phyloP scores from a whole-genome alignment of 2,888 invertebrate species.

The Lycocerus yunnanus region DNA sequence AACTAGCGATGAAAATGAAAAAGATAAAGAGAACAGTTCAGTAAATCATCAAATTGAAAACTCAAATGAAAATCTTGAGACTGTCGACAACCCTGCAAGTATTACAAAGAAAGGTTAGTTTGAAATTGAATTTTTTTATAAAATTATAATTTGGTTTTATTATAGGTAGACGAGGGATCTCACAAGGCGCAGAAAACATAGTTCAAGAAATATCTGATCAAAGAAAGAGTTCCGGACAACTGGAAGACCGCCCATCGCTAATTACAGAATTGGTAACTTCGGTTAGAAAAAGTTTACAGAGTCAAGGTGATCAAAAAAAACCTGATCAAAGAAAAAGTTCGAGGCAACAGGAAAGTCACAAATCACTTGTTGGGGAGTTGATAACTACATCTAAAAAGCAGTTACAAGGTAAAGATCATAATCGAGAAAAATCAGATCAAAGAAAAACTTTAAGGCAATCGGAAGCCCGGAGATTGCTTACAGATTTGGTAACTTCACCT shows the following conservation, averaged over 20 bases:
- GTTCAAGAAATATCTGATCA: neutral
- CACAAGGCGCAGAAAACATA: neutral
- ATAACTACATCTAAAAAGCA: too few species aligned
- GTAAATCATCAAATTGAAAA: neutral
- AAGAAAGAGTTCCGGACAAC: neutral
- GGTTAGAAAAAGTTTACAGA: neutral
- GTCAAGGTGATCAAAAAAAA: neutral
- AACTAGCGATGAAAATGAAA: neutral
- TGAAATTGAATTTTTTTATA: neutral
- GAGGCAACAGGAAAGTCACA: too few species aligned
- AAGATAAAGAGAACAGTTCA: neutral
- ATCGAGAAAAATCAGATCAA: too few species aligned
- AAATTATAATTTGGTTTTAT: neutral
- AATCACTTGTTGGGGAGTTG: too few species aligned
- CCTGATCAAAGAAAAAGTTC: too few species aligned
- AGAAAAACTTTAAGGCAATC: too few species aligned
- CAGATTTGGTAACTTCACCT: too few species aligned
- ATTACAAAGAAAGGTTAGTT: neutral
- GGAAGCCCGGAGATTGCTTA: too few species aligned
- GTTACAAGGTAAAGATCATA: too few species aligned
- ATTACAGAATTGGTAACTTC: neutral
- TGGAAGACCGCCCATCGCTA: neutral
- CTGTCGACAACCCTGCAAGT: neutral
- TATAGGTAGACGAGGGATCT: neutral
- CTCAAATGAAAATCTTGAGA: neutral